Percentiles rank a stretch among this genome's conserved stretches.
phyloP scores from a whole-genome alignment of 2,888 invertebrate genomes.

The Yponomeuta evonymella region DNA sequence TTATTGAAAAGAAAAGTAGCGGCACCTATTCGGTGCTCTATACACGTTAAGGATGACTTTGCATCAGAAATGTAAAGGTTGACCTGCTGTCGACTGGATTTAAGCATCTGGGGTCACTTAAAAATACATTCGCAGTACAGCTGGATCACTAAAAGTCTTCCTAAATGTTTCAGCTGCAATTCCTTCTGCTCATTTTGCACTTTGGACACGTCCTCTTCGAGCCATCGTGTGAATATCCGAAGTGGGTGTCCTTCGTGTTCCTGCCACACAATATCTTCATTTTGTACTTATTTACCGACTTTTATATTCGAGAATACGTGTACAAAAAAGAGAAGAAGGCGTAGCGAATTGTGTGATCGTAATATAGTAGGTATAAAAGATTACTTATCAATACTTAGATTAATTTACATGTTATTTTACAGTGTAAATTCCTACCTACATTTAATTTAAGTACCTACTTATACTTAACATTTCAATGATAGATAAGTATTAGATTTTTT shows the following conservation, averaged over 20 bases:
- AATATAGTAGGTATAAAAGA: neutral
- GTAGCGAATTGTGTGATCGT: conserved; percentile 5
- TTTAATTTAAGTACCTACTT: neutral
- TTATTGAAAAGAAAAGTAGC: too few relatives aligned
- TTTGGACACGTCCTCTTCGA: conserved; percentile 72
- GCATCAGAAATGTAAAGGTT: too few relatives aligned
- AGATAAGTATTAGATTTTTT: too few relatives aligned
- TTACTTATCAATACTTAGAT: neutral
- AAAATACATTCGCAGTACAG: neutral
- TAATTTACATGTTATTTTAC: neutral
- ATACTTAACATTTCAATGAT: too few relatives aligned
- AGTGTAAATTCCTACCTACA: neutral
- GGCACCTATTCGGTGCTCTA: too few relatives aligned
- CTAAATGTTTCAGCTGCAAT: conserved; percentile 73
- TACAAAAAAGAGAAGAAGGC: conserved; percentile 51
- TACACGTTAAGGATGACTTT: too few relatives aligned
- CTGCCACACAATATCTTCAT: conserved; percentile 82
- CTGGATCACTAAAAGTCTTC: neutral
- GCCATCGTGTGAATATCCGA: conserved; percentile 79
- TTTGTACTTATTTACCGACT: conserved; percentile 80
- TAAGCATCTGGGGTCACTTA: neutral
- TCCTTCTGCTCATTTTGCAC: conserved; percentile 78
- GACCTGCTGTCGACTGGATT: neutral
- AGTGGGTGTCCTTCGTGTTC: conserved; percentile 72
- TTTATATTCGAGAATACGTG: conserved; percentile 81